Evolutionary conservation across 1,140 invertebrate species (phyloP), one percentile per base, ranked within the genome.

Genomic region (Trichonephila clavipes): DNA sequence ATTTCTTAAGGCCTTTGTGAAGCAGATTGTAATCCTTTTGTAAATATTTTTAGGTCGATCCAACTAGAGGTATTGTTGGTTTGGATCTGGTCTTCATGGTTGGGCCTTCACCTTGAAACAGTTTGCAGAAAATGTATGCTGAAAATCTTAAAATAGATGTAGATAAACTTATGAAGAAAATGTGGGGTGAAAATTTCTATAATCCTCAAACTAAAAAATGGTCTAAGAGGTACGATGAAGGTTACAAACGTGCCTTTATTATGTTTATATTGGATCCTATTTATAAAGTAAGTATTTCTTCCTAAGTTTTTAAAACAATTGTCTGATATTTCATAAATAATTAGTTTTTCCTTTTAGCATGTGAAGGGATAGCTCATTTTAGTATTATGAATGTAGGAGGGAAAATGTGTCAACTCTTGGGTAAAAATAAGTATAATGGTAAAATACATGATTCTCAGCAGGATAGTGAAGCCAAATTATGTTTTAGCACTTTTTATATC

Each of bases 41-140:
- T 40, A 40, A 40, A 21, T 24, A 12, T 61, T 90, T 90, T 0
- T 12, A 94, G 94, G 95, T 95, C 51, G 95, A 95, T 88, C 95
- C 95, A 58, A 94, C 95, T 24, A 95, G 98, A 96, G 99, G 99
- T 95, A 99, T 98, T 94, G 99, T 99, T 94, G 99, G 99, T 96
- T 99, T 96, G 99, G 99, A 94, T 99, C 99, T 64, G 99, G 97
- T 85, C 98, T 99, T 88, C 99, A 99, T 96, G 99, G 99, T 90
- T 99, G 99, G 99, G 99, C 99, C 89, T 99, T 99, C 96, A 99
- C 99, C 88, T 97, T 99, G 69, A 99, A 99, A 96, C 99, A 99
- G 96, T 99, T 99, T 97, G 97, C 99, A 91, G 99, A 99, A n/a
- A 96, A 99, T 99, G 97, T 99, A 99, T 96, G 97, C 98, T 61